Evolutionary conservation across 2,113 vertebrate species (phyloP), one percentile per base, ranked within the genome.

Genomic region (Paradisaea rubra): DNA sequence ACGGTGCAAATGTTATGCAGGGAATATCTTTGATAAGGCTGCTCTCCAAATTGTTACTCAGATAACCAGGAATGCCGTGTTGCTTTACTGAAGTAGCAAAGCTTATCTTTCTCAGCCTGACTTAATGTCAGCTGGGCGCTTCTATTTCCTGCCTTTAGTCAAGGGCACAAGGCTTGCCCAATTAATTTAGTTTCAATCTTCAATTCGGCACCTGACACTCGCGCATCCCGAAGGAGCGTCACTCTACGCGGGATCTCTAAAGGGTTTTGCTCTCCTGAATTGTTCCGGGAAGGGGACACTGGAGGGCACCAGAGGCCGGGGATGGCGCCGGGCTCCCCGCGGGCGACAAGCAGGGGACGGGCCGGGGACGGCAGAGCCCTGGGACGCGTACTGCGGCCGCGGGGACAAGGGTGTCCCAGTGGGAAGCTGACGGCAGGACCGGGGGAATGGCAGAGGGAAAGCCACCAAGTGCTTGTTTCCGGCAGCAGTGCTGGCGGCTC

Each of bases 241-340:
- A 0, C 25, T 8, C 4, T 4, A 1, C 1, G 8, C 18, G 12
- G 35, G 4, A 35, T 24, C 41, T 10, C 49, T 2, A 0, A 6
- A 19, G 42, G 39, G 39, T 28, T 65, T 30, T 33, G 24, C 52
- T 68, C 28, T 27, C 20, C 44, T 3, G 59, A 19, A 25, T 15
- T 30, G 42, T 91, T 87, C 17, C 41, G 5, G 41, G 42, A 27
- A 72, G 49, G 39, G 49, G 72, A 74, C 96, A 11, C 94, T 86
- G 93, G 97, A 88, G 94, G 96, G 93, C 97, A 91, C 41, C 93
- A 86, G 59, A 30, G 80, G 54, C 54, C 21, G n/a, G 69, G 37
- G 78, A 42, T n/a, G 74, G 63, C 7, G 11, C 53, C 6, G 49
- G 30, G 65, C 28, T 37, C 50, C 24, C 52, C 44, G 57, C 42